Evolutionary conservation across 2,113 vertebrate genomes (phyloP).

Genomic region (Prunella fulvescens): DNA sequence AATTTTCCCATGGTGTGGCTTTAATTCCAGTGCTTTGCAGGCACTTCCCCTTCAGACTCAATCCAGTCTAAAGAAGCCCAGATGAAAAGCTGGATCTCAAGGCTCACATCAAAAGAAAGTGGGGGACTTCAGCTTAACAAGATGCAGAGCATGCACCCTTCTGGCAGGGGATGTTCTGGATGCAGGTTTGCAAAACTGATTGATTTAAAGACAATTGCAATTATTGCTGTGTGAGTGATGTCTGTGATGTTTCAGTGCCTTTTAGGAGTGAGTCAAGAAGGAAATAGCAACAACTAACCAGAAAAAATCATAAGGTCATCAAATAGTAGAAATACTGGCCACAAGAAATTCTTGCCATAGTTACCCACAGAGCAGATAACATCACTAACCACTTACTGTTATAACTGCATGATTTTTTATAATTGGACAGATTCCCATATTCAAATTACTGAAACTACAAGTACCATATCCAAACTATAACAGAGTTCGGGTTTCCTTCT

Average conservation of each 20-base stretch:
- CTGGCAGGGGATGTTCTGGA: background rate
- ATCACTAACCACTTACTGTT: background rate
- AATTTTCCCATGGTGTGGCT: background rate
- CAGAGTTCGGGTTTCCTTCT: background rate
- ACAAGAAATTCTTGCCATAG: background rate
- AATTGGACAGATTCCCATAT: background rate
- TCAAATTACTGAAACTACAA: background rate
- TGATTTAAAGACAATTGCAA: background rate
- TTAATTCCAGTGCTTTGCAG: background rate
- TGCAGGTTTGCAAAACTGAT: background rate
- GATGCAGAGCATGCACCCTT: background rate
- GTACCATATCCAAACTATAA: background rate
- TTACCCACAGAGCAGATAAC: background rate
- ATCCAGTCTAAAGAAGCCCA: background rate
- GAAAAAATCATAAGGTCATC: background rate
- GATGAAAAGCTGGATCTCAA: background rate
- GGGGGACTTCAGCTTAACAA: background rate
- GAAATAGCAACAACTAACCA: background rate
- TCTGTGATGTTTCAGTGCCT: background rate
- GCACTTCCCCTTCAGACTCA: accelerated
- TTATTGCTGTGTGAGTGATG: background rate
- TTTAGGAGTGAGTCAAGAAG: conserved; percentile 6
- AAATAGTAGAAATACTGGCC: background rate
- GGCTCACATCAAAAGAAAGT: accelerated
- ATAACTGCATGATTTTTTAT: background rate